These are phyloP conservation scores for human (Homo sapiens) DNA, from an alignment of 2,113 vertebrate genomes.

Conservation along the genomic window GRCh38 chrX:44093001-44093500, in stretches of 20 bases:
- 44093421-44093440: slow-evolving; percentile 54
- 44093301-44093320: slow-evolving; percentile 38
- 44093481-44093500: slow-evolving; percentile 58
- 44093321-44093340: slow-evolving; percentile 57
- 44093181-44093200: neutral
- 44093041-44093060: neutral
- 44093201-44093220: neutral
- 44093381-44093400: slow-evolving; percentile 61
- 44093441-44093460: slow-evolving; percentile 41
- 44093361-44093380: neutral
- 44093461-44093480: neutral
- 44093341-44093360: slow-evolving; percentile 31
- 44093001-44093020: neutral
- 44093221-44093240: neutral
- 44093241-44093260: neutral
- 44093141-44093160: neutral
- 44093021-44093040: neutral
- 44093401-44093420: slow-evolving; percentile 49
- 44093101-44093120: slow-evolving; percentile 1
- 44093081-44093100: neutral
- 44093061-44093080: slow-evolving; percentile 17
- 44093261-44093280: slow-evolving; percentile 18
- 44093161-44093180: neutral
- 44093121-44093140: slow-evolving; percentile 2
- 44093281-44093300: neutral